Conservation (phyloP, 2,888 invertebrate genomes). For the Leucophora obtusa region DNA sequence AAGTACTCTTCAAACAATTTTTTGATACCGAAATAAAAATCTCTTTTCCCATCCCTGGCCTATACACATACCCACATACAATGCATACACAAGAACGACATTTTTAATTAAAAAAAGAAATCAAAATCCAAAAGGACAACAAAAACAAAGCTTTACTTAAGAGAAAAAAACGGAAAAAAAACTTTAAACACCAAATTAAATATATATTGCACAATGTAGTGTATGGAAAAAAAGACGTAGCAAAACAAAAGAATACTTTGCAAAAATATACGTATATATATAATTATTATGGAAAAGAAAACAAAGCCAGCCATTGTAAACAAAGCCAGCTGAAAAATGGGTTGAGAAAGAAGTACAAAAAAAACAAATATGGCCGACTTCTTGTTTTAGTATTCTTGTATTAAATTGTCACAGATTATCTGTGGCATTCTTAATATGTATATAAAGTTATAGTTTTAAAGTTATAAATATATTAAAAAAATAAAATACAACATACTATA, state of each 20-base stretch:
- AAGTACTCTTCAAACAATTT: too few relatives aligned
- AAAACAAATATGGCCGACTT: slow-evolving; percentile 61
- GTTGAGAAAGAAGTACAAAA: slow-evolving; percentile 19
- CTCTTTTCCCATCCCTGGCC: too few relatives aligned
- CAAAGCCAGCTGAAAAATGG: slow-evolving; percentile 46
- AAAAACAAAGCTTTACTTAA: slow-evolving; percentile 30
- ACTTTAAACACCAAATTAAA: slow-evolving; percentile 9
- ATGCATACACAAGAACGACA: slow-evolving; percentile 1
- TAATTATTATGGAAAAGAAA: neutral
- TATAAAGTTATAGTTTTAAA: too few relatives aligned
- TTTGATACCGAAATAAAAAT: too few relatives aligned
- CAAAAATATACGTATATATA: neutral
- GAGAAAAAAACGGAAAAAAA: slow-evolving; percentile 19
- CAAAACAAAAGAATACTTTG: slow-evolving; percentile 38
- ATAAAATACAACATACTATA: slow-evolving; percentile 49
- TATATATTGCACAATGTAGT: too few relatives aligned
- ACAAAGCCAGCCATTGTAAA: slow-evolving; percentile 54
- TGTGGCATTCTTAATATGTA: too few relatives aligned
- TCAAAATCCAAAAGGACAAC: slow-evolving; percentile 2
- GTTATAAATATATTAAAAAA: too few relatives aligned
- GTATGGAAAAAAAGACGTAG: slow-evolving; percentile 30
- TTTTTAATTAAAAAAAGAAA: neutral
- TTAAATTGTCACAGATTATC: too few relatives aligned
- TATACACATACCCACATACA: slow-evolving; percentile 14
- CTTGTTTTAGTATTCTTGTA: slow-evolving; percentile 22